Percentiles rank a stretch among this genome's conserved stretches.
Evolutionary conservation across 2,797 vertebrate species (phyloP).

Genomic region (Benthosema pterotum): DNA sequence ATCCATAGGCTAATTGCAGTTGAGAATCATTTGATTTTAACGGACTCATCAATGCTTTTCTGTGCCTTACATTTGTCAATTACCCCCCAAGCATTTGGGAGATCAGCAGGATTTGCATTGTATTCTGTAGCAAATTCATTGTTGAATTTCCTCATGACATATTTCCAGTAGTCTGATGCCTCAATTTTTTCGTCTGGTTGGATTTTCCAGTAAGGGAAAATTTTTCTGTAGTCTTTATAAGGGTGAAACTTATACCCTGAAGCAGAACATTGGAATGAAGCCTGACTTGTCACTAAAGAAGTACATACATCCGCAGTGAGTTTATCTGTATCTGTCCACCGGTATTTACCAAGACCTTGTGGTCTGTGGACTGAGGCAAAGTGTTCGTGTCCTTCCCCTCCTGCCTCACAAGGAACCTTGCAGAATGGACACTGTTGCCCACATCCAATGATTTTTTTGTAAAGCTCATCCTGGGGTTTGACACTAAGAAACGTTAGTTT

Average conservation of each 20-base stretch:
- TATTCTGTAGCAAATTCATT: conserved; percentile 52
- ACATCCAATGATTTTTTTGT: conserved; percentile 67
- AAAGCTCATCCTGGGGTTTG: conserved; percentile 66
- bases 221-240: conserved; percentile 57
- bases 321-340: fast-evolving
- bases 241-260: not conserved
- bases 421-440: conserved; percentile 76
- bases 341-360: not conserved
- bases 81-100: conserved; percentile 29
- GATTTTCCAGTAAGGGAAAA: conserved; percentile 71
- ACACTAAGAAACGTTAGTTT: conserved; percentile 37
- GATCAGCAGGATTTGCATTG: conserved; percentile 30
- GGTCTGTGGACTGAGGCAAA: conserved; percentile 61
- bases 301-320: conserved; percentile 51
- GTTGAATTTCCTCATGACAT: conserved; percentile 68
- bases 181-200: conserved; percentile 58
- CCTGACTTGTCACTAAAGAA: conserved; percentile 36
- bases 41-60: conserved; percentile 40
- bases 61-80: conserved; percentile 49
- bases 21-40: no score
- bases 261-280: fast-evolving
- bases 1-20: no score
- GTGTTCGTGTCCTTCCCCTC: conserved; percentile 58
- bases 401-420: conserved; percentile 62
- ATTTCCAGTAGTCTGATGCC: conserved; percentile 80